Conservation (phyloP, 1,140 invertebrate species). For the Tribolium castaneum region DNA sequence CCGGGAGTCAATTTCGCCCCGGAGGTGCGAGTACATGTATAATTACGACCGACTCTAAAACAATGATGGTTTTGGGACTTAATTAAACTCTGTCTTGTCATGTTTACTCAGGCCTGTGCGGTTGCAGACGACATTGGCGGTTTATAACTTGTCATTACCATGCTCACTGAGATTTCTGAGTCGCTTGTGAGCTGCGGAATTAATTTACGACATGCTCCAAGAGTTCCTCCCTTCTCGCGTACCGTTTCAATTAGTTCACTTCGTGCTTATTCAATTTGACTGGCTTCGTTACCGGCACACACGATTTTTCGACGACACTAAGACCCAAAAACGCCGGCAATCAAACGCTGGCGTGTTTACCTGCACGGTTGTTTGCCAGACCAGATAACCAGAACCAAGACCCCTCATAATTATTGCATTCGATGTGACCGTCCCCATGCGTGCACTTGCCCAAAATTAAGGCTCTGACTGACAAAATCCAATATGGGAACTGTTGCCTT, state of each 20-base stretch:
- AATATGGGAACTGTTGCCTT: conserved; percentile 25
- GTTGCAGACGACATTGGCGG: conserved; percentile 58
- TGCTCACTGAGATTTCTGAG: conserved; percentile 57
- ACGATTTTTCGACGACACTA: not conserved
- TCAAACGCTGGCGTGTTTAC: conserved; percentile 43
- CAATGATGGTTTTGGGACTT: conserved; percentile 61
- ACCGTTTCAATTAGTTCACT: conserved; percentile 41
- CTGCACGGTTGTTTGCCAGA: conserved; percentile 46
- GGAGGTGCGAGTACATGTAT: conserved; percentile 58
- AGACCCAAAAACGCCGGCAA: conserved; percentile 27
- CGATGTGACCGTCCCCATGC: conserved; percentile 40
- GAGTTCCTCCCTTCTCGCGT: conserved; percentile 43
- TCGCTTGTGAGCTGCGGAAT: conserved; percentile 42
- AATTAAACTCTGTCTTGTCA: conserved; percentile 61
- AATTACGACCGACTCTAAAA: conserved; percentile 57
- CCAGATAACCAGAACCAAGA: conserved; percentile 36
- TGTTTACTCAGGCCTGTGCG: conserved; percentile 56
- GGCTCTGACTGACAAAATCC: conserved; percentile 23
- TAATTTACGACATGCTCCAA: conserved; percentile 44
- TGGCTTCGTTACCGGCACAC: not conserved
- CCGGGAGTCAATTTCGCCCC: conserved; percentile 14
- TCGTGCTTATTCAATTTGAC: conserved; percentile 30
- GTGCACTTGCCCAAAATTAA: conserved; percentile 46
- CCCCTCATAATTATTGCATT: conserved; percentile 48
- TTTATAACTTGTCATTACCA: conserved; percentile 63